phyloP scores from a whole-genome alignment of 2,888 invertebrate species.

The Charanyca ferruginea region DNA sequence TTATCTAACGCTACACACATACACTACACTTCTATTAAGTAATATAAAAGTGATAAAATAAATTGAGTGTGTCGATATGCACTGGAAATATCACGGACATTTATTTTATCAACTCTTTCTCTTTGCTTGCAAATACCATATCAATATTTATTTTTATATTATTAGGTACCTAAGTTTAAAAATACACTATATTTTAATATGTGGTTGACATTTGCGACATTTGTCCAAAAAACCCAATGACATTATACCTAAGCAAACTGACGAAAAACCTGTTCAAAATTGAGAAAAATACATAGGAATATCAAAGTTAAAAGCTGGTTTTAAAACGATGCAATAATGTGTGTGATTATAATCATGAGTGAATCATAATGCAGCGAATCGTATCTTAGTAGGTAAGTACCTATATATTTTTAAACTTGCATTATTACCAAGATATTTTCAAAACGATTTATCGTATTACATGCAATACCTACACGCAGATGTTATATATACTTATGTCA shows the following conservation, averaged over 20 bases:
- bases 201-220: neutral
- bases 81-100: constrained; percentile 3
- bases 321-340: neutral
- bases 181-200: neutral
- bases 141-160: constrained; percentile 12
- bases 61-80: constrained; percentile 4
- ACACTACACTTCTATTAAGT: too few relatives aligned
- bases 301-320: neutral
- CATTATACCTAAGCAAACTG: neutral
- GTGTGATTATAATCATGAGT: too few relatives aligned
- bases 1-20: too few relatives aligned
- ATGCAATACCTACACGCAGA: neutral
- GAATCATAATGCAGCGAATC: too few relatives aligned
- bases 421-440: constrained; percentile 1
- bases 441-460: constrained; percentile 9
- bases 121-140: constrained; percentile 34
- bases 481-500: neutral
- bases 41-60: neutral
- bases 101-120: constrained; percentile 16
- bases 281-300: neutral
- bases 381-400: too few relatives aligned
- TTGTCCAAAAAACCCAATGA: neutral
- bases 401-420: neutral
- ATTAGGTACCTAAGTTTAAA: neutral
- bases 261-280: neutral